Evolutionary conservation across 2,113 vertebrate species (phyloP).

Genomic region (Natator depressus): DNA sequence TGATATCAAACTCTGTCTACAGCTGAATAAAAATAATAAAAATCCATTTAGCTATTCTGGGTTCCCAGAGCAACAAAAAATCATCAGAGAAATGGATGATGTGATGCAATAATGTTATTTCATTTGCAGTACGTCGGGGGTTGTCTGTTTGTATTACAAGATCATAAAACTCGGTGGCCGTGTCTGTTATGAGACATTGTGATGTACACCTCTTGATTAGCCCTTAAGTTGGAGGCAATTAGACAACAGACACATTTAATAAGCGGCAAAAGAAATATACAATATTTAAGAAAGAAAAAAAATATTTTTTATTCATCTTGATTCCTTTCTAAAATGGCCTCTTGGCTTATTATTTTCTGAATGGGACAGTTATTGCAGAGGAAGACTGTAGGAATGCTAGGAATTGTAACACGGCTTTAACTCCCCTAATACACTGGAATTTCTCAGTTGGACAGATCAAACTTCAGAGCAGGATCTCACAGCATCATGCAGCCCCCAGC

Average conservation of each 20-base stretch:
- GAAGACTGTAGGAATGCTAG: not conserved
- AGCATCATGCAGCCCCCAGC: not conserved
- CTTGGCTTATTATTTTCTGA: not conserved
- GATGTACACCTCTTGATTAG: conserved; percentile 54
- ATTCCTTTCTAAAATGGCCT: conserved; percentile 29
- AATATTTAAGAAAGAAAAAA: conserved; percentile 37
- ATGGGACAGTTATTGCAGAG: conserved; percentile 29
- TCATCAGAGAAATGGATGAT: conserved; percentile 48
- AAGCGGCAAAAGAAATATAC: conserved; percentile 16
- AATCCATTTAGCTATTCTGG: conserved; percentile 13
- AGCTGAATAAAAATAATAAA: not conserved
- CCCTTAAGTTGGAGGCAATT: conserved; percentile 54
- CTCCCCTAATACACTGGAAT: not conserved
- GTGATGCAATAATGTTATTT: conserved; percentile 54
- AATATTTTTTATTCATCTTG: not conserved
- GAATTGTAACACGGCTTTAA: not conserved
- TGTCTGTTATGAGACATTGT: not conserved
- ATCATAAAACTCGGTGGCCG: conserved; percentile 30
- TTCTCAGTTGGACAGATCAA: not conserved
- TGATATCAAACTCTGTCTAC: not conserved
- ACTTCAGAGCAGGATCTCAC: not conserved
- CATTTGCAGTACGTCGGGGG: not conserved
- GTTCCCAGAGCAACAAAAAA: conserved; percentile 15
- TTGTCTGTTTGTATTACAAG: not conserved
- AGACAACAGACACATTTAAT: conserved; percentile 39